These are phyloP conservation scores for Rhegmatorhina hoffmannsi DNA, from an alignment of 2,113 vertebrate genomes.

Conservation along the genomic window DNA sequence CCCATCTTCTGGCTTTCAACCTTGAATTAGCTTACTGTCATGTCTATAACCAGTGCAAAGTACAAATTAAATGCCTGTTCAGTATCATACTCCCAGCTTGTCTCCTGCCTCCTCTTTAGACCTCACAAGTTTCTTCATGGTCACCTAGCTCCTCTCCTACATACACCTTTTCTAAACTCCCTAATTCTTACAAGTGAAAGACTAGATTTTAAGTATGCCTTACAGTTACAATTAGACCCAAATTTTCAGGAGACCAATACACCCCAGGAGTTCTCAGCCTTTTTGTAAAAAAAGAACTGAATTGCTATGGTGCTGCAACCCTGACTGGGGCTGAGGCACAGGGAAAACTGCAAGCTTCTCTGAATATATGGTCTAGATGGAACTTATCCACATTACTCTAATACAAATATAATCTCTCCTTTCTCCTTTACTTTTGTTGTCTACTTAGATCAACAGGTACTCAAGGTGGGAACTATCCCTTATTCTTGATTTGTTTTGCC, in stretches of 20 bases:
- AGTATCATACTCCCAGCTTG: neutral
- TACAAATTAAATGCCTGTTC: neutral
- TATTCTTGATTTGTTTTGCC: neutral
- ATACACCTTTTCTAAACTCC: neutral
- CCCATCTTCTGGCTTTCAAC: neutral
- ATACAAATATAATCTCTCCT: neutral
- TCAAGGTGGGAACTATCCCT: neutral
- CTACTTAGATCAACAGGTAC: neutral
- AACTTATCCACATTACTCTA: neutral
- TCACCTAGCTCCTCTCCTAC: neutral
- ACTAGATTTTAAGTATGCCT: neutral
- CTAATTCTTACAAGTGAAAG: neutral
- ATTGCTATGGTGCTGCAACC: neutral
- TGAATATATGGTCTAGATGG: neutral
- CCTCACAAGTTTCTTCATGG: neutral
- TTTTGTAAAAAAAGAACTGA: neutral
- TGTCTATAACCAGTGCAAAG: neutral
- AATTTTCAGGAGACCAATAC: neutral
- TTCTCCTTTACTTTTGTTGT: neutral
- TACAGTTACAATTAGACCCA: neutral
- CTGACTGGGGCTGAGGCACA: neutral
- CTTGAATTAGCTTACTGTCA: neutral
- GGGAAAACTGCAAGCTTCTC: neutral
- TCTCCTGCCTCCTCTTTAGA: neutral
- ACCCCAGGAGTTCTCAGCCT: neutral